These are phyloP conservation scores for Peromyscus californicus DNA, from an alignment of 2,113 vertebrate genomes.

Conservation along the genomic window DNA sequence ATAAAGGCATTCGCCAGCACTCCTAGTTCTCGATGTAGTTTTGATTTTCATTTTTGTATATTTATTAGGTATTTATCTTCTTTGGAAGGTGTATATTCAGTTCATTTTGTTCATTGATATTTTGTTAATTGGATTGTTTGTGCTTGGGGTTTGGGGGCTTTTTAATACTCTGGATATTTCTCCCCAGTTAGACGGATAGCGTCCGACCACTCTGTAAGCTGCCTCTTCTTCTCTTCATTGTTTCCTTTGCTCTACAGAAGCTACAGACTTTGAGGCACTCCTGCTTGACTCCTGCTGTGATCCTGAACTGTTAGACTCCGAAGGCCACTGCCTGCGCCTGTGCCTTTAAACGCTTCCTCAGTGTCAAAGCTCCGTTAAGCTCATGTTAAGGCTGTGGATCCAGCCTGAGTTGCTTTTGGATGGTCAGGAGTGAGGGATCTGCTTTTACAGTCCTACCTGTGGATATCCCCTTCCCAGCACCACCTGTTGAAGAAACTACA, in stretches of 20 bases:
- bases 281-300: neutral
- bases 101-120: neutral
- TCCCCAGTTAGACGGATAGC: neutral
- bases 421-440: too few relatives aligned
- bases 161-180: neutral
- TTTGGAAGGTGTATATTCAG: neutral
- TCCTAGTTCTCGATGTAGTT: neutral
- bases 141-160: neutral
- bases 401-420: neutral
- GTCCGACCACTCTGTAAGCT: neutral
- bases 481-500: neutral
- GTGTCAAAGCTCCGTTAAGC: neutral
- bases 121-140: neutral
- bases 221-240: neutral
- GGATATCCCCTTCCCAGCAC: neutral
- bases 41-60: neutral
- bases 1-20: neutral
- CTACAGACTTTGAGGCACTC: neutral
- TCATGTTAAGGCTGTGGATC: neutral
- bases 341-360: neutral
- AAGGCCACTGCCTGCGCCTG: neutral
- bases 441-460: neutral
- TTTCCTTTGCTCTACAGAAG: neutral
- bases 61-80: neutral
- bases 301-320: neutral